Evolutionary conservation across 2,113 vertebrate genomes (phyloP).

Genomic region (Monarcha castaneiventris): DNA sequence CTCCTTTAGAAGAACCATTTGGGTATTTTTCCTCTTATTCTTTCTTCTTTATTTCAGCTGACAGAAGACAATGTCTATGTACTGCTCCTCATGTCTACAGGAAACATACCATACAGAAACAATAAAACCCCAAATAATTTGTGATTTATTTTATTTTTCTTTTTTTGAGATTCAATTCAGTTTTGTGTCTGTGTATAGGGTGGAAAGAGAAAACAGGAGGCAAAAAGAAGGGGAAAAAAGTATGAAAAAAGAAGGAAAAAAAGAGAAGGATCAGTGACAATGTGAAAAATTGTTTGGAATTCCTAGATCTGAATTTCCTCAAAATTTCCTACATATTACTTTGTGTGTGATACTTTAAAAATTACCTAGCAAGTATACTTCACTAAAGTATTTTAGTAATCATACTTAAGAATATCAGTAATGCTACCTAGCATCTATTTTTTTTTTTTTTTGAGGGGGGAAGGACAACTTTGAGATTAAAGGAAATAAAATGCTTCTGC

Average conservation of each 20-base stretch:
- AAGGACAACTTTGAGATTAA: not conserved
- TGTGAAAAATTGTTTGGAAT: not conserved
- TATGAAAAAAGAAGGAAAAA: not conserved
- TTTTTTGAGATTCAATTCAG: not conserved
- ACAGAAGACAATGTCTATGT: not conserved
- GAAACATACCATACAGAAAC: not conserved
- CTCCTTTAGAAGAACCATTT: not conserved
- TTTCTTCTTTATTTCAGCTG: not conserved
- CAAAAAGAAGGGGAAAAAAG: not conserved
- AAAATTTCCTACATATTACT: not conserved
- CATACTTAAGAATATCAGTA: not conserved
- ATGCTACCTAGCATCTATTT: not conserved
- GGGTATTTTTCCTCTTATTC: not conserved
- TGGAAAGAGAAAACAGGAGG: not conserved
- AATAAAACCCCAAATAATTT: not conserved
- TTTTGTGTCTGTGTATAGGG: not conserved
- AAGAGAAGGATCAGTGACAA: not conserved
- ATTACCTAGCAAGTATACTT: not conserved
- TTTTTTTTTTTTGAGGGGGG: not conserved
- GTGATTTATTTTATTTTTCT: rapidly evolving
- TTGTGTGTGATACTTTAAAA: not conserved
- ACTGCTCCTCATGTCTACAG: not conserved
- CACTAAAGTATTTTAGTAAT: not conserved
- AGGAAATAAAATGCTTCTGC: not conserved
- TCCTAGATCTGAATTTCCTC: not conserved